Evolutionary conservation across 2,888 invertebrate genomes (phyloP).

Genomic region (Protophormia terraenovae): DNA sequence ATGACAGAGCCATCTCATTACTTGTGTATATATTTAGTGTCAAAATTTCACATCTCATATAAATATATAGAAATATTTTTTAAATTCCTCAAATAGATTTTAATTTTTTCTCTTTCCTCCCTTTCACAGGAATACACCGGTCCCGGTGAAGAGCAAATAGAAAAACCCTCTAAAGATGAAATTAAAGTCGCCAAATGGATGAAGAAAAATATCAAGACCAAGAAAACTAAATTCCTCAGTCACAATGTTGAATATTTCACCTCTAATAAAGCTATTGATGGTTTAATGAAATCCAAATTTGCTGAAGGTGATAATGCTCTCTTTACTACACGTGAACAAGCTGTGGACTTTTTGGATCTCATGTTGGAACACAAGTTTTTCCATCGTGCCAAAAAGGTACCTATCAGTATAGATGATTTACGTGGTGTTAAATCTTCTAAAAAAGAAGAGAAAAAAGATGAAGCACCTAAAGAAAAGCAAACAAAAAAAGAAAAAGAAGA

Average conservation of each 20-base stretch:
- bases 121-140: conserved; percentile 81
- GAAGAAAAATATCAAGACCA: conserved; percentile 94
- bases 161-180: conserved; percentile 94
- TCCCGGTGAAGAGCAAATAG: conserved; percentile 82
- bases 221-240: conserved; percentile 97
- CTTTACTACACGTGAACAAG: conserved; percentile 91
- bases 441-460: conserved; percentile 68
- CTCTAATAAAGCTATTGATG: conserved; percentile 94
- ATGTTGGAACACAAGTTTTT: conserved; percentile 97
- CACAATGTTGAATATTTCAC: conserved; percentile 99
- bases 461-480: conserved; percentile 50
- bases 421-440: conserved; percentile 77
- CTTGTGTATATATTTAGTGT: too few species aligned
- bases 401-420: conserved; percentile 80
- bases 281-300: conserved; percentile 95
- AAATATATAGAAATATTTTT: too few species aligned
- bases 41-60: too few species aligned
- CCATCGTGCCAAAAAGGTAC: conserved; percentile 95
- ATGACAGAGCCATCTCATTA: too few species aligned
- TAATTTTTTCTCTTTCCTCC: not conserved
- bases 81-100: too few species aligned
- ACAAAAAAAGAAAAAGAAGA: conserved; percentile 66
- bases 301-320: conserved; percentile 88
- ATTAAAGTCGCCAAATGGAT: conserved; percentile 97
- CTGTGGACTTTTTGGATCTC: conserved; percentile 89